These are phyloP conservation scores for Mnemiopsis leidyi DNA, from an alignment of 37 sponge, comb jelly and placozoan species.

Conservation along the genomic window DNA sequence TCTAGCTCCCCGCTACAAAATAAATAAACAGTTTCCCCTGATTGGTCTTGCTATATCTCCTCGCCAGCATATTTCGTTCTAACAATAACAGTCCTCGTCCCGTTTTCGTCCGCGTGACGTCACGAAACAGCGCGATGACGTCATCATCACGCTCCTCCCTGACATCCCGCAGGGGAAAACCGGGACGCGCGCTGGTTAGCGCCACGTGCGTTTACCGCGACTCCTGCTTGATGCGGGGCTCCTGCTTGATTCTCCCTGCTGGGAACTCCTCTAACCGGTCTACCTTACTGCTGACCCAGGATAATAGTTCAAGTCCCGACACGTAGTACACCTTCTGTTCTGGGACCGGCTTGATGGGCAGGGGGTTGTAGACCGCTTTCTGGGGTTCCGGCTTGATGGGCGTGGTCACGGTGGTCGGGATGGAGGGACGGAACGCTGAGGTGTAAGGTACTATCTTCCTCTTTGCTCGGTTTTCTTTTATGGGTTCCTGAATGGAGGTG, in stretches of 20 bases:
- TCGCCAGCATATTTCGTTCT: too few species aligned
- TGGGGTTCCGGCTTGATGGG: background rate
- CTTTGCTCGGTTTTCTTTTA: background rate
- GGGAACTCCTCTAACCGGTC: conserved; percentile 34
- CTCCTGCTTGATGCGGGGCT: background rate
- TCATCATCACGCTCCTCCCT: background rate
- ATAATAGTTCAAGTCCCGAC: background rate
- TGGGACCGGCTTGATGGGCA: background rate
- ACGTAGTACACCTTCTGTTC: conserved; percentile 49
- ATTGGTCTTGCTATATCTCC: background rate
- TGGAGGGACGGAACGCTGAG: conserved; percentile 29
- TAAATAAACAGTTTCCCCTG: background rate
- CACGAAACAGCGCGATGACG: background rate
- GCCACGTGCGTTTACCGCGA: background rate
- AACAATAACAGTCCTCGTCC: background rate
- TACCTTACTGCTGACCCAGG: conserved; percentile 18
- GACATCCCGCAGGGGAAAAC: background rate
- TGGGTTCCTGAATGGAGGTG: background rate
- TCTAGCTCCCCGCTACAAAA: background rate
- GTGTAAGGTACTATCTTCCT: conserved; percentile 27
- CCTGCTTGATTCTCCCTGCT: background rate
- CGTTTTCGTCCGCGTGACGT: too few species aligned
- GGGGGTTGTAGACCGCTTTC: background rate
- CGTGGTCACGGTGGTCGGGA: background rate
- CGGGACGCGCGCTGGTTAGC: background rate